A percentile compares a stretch with the other conserved stretches of the same genome.
Evolutionary conservation across 1,140 invertebrate species (phyloP).

Genomic region (Pachypeltis micranthus): DNA sequence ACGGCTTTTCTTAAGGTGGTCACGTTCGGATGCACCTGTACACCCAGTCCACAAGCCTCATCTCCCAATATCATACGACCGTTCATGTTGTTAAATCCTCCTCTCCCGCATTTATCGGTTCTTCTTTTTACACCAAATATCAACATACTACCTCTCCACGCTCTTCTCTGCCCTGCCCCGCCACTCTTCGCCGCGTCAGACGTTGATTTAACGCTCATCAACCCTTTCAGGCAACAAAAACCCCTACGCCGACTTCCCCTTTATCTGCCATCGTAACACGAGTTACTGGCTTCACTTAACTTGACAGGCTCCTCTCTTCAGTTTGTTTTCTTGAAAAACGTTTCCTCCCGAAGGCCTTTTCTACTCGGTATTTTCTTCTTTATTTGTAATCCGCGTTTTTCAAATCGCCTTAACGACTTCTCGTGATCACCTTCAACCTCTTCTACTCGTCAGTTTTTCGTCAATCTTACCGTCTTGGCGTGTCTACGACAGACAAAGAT

Average conservation of each 20-base stretch:
- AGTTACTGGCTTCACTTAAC: neutral
- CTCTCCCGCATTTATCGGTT: neutral
- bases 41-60: neutral
- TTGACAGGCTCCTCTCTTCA: neutral
- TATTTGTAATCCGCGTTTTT: neutral
- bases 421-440: no score
- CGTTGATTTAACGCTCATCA: neutral
- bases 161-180: neutral
- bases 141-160: neutral
- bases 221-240: neutral
- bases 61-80: neutral
- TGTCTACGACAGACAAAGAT: neutral
- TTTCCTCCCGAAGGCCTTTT: neutral
- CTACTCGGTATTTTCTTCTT: neutral
- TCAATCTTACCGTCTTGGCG: neutral
- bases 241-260: neutral
- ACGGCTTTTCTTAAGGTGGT: neutral
- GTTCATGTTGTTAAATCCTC: no score
- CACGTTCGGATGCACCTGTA: neutral
- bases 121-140: neutral
- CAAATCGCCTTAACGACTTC: no score
- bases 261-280: neutral
- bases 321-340: neutral
- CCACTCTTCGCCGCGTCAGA: no score
- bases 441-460: neutral